These are phyloP conservation scores for Mylabris phalerata DNA, from an alignment of 1,140 invertebrate species.

Conservation along the genomic window DNA sequence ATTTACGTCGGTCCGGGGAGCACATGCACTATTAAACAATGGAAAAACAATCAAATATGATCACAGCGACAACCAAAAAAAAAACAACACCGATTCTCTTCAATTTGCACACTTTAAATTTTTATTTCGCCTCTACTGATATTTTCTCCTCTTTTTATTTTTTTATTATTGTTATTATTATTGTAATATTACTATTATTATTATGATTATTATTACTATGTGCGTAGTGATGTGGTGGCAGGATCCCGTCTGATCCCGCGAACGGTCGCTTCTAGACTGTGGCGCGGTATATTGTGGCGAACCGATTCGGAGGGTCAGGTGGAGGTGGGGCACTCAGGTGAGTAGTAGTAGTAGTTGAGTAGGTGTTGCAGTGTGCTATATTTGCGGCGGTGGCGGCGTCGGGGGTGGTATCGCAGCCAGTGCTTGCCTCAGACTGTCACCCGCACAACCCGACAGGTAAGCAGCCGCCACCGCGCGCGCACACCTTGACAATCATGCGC, in stretches of 20 bases:
- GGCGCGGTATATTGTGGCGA: conserved; percentile 24
- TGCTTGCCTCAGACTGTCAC: conserved; percentile 39
- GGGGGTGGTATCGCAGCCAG: conserved; percentile 35
- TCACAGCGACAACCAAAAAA: conserved; percentile 6
- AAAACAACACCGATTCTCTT: conserved; percentile 13
- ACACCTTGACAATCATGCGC: conserved; percentile 11
- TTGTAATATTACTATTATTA: too few relatives aligned
- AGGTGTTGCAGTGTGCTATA: conserved; percentile 31
- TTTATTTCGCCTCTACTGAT: too few relatives aligned
- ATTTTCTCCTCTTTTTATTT: too few relatives aligned
- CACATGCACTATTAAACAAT: conserved; percentile 14
- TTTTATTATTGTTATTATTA: too few relatives aligned
- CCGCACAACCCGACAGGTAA: conserved; percentile 27
- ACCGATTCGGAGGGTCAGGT: conserved; percentile 25
- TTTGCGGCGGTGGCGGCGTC: conserved; percentile 36
- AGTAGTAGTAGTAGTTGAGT: conserved; percentile 36
- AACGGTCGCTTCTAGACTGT: conserved; percentile 27
- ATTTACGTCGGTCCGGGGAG: conserved; percentile 13
- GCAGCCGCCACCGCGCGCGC: conserved; percentile 24
- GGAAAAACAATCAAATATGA: neutral
- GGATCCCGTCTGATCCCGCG: conserved; percentile 3
- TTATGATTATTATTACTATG: too few relatives aligned
- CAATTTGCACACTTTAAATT: neutral
- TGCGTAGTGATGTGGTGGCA: neutral
- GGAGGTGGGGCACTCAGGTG: conserved; percentile 42